Base-by-base conservation (phyloP, 2,113 vertebrate genomes). In the Dendropsophus ebraccatus region DNA sequence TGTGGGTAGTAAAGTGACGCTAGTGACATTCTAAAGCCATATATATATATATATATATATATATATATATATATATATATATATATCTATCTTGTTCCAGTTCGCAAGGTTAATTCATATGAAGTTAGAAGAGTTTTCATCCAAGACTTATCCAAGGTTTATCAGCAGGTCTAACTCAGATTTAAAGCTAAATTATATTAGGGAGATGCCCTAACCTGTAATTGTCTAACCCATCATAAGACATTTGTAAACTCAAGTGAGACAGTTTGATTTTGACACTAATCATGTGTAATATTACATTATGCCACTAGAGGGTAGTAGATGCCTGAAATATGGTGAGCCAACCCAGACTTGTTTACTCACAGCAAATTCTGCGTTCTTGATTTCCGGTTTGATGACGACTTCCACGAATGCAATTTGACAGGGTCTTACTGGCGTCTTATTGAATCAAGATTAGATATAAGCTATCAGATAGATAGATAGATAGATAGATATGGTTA, bases 301-400 rank as follows among this genome's bases (percentile, higher is more conserved):
- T 10, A 8, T 47, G 14, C 78, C 78, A 81, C 37, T 47, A 81
- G 78, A 65, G 21, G 58, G 78, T 5, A 17, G 35, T 28, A 25
- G 32, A 81, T 58, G 13, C 8, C 78, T 62, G 12, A 45, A 16
- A 28, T 45, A 62, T 4, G 7, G 65, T 14, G 32, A 25, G 10
- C n/a, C 0, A 9, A n/a, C 1, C 1, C 8, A 4, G 8, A 1
- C 1, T 32, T 13, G 10, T 8, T 19, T 25, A 9, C 6, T 10
- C 19, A 60, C 8, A 16, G 32, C 17, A 35, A 58, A 12, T 58
- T 79, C n/a, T 28, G 23, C 0, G 7, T 62, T 28, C 45, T 47
- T 81, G 56, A 25, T 47, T 81, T 81, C 56, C 23, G 23, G 32
- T 62, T 60, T 25, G 11, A n/a, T 60, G 77, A 60, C 52, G 23